Base-by-base conservation (phyloP, 2,888 invertebrate genomes). In the Polydrusus pterygomalis region DNA sequence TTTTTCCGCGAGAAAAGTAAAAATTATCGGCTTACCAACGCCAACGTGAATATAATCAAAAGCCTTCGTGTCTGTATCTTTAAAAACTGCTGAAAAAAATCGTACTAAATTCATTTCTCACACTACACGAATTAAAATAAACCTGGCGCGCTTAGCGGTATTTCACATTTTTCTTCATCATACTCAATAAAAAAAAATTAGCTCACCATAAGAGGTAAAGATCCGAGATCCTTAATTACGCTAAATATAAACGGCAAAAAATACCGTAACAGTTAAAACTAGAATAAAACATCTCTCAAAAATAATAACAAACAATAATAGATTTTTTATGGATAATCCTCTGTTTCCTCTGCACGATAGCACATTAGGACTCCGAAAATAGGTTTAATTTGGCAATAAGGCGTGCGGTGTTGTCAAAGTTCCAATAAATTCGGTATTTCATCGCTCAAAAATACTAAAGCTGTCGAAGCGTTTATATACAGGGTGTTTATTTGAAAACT, bases 271-370 rank as follows among this genome's bases (percentile, higher is more conserved):
- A 54, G 69, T 69, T 69, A 69, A 58, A 69, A 69, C 69, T 69
- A 58, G 69, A 69, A 69, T 69, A 69, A 69, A 56, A 11, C 58
- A 15, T 56, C 45, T 69, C 58, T 56, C 40, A 56, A 18, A 56
- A 56, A 54, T 58, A 69, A 54, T 69, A 58, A 45, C 38, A 60
- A 60, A 60, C 58, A 60, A 69, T 56, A 69, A 45, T 58, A 45
- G 11, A 25, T 69, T 69, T 45, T 69, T 69, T 56, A 30, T 58
- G 13, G 11, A 17, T 69, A 69, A 69, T 69, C 38, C 69, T 54
- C 30, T 11, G 43, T 58, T 69, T 69, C 69, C 69, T 69, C 25
- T 54, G 69, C 69, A 69, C 69, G 69, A 58, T 58, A 45, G 58
- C 34, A 60, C 38, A 60, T 60, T 60, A 60, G 1, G 15, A 38